Evolutionary conservation across 2,113 vertebrate genomes (phyloP).

Genomic region (Rostratula benghalensis): DNA sequence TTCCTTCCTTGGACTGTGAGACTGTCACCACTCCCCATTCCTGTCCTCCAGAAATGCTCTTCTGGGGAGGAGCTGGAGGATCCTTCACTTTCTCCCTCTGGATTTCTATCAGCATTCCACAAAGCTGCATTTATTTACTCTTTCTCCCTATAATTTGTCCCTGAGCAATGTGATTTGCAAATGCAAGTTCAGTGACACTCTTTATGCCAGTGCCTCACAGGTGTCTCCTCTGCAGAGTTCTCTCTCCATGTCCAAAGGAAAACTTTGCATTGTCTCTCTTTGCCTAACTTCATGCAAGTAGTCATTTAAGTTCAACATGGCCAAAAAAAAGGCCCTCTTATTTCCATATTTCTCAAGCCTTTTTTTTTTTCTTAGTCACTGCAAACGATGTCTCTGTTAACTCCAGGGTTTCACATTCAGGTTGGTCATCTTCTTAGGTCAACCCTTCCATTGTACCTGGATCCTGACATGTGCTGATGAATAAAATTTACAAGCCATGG

Average conservation of each 20-base stretch:
- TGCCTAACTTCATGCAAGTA: neutral
- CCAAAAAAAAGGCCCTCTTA: neutral
- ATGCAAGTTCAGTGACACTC: neutral
- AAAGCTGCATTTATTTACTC: neutral
- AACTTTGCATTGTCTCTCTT: neutral
- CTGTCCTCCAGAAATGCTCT: neutral
- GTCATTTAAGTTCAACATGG: neutral
- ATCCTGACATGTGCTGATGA: neutral
- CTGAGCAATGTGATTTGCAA: neutral
- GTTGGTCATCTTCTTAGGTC: neutral
- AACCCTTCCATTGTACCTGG: neutral
- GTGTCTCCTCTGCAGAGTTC: neutral
- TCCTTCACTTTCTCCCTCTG: neutral
- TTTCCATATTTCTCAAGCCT: neutral
- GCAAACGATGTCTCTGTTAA: neutral
- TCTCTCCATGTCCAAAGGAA: neutral
- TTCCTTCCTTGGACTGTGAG: neutral
- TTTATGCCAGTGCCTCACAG: neutral
- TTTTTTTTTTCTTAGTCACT: neutral
- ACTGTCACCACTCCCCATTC: neutral
- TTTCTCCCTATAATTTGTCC: neutral
- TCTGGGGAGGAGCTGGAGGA: neutral
- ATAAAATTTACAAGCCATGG: neutral
- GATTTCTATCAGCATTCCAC: neutral
- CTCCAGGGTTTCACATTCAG: neutral